These are phyloP conservation scores for Eupithecia dodoneata DNA, from an alignment of 2,888 invertebrate species.

Conservation along the genomic window DNA sequence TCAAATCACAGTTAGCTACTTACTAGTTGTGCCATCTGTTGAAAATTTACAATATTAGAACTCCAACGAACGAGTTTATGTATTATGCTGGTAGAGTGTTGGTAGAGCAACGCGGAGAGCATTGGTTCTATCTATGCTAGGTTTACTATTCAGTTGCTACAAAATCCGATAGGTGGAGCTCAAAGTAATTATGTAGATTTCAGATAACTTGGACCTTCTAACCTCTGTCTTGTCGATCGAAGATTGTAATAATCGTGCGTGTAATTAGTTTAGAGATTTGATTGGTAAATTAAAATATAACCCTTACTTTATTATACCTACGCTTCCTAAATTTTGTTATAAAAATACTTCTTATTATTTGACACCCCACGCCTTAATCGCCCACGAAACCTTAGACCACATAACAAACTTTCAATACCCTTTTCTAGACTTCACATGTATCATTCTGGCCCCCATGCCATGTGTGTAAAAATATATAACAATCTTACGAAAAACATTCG, in stretches of 20 bases:
- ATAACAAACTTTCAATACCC: too few relatives aligned
- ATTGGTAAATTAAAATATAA: neutral
- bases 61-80: neutral
- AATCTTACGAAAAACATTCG: too few relatives aligned
- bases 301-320: too few relatives aligned
- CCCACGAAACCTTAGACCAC: too few relatives aligned
- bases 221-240: too few relatives aligned
- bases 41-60: neutral
- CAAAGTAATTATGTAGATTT: neutral
- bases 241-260: neutral
- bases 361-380: too few relatives aligned
- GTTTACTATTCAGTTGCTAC: neutral
- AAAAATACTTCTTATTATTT: too few relatives aligned
- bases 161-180: constrained; percentile 19
- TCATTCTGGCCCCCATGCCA: too few relatives aligned
- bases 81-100: neutral
- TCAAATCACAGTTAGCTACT: neutral
- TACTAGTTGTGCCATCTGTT: constrained; percentile 17
- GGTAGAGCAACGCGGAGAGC: neutral
- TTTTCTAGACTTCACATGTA: too few relatives aligned
- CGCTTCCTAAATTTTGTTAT: too few relatives aligned
- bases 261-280: neutral
- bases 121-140: neutral
- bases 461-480: too few relatives aligned
- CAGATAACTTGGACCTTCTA: neutral